Evolutionary conservation across 2,888 invertebrate genomes (phyloP).

Genomic region (Athrips mouffetella): DNA sequence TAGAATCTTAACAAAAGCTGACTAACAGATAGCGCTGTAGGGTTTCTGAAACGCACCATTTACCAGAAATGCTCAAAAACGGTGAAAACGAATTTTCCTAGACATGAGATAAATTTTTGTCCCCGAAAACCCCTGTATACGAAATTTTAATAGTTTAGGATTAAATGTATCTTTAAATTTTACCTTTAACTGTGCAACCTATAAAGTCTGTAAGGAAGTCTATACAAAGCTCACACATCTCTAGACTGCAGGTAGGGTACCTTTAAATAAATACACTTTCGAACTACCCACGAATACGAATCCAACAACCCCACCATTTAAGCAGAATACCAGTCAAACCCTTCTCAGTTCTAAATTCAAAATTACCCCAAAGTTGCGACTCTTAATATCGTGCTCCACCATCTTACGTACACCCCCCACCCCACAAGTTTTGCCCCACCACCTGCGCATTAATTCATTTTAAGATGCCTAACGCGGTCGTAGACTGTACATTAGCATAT

Average conservation of each 20-base stretch:
- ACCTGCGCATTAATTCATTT: constrained; percentile 78
- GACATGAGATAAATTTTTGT: no score
- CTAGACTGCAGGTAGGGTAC: neutral
- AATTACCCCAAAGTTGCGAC: constrained; percentile 9
- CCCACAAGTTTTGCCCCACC: constrained; percentile 36
- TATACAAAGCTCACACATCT: no score
- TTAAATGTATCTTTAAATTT: neutral
- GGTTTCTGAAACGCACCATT: no score
- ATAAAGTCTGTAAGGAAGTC: no score
- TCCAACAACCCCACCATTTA: neutral
- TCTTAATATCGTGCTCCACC: constrained; percentile 6
- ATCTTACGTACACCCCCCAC: constrained; percentile 11
- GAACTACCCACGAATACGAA: neutral
- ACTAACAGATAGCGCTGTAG: no score
- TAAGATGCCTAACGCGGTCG: constrained; percentile 69
- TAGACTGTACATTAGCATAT: constrained; percentile 74
- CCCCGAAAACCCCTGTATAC: no score
- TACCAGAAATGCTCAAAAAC: no score
- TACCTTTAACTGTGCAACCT: neutral
- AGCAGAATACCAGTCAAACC: constrained; percentile 3
- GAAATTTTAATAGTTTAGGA: neutral
- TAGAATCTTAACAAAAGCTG: no score
- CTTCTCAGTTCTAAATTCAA: neutral
- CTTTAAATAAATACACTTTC: neutral
- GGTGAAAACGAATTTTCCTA: no score